Conservation (phyloP, 2,888 invertebrate species). For the Byasa hedistus region DNA sequence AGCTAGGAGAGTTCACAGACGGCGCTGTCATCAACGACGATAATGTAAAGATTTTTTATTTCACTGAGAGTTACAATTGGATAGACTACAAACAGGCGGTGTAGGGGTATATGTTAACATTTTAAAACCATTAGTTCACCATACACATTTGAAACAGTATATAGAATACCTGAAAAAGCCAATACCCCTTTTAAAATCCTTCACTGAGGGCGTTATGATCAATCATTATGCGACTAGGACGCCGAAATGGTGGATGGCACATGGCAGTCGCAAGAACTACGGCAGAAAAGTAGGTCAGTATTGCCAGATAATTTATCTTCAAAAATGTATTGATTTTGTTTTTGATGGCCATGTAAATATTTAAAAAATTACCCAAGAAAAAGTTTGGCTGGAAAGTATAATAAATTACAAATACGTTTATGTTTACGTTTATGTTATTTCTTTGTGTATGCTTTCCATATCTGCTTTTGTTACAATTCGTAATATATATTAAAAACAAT, state of each 20-base stretch:
- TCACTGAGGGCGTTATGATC: slow-evolving; percentile 73
- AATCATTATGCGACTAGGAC: slow-evolving; percentile 63
- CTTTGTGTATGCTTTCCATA: no score
- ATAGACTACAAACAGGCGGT: slow-evolving; percentile 19
- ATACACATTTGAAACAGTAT: slow-evolving; percentile 13
- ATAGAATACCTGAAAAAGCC: slow-evolving; percentile 38
- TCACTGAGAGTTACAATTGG: slow-evolving; percentile 16
- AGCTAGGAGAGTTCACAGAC: slow-evolving; percentile 54
- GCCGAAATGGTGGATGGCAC: slow-evolving; percentile 69
- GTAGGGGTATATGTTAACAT: not conserved
- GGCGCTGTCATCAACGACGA: slow-evolving; percentile 67
- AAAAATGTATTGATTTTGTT: not conserved
- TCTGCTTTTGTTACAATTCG: no score
- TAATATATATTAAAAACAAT: no score
- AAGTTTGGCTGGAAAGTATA: not conserved
- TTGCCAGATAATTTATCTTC: slow-evolving; percentile 1
- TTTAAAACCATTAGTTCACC: not conserved
- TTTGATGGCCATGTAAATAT: not conserved
- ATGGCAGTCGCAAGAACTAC: slow-evolving; percentile 42
- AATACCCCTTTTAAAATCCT: slow-evolving; percentile 57
- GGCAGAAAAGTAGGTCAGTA: slow-evolving; percentile 14
- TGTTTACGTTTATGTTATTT: no score
- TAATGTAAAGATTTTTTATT: slow-evolving; percentile 31
- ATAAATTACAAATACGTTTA: no score
- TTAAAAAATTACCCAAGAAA: not conserved